Evolutionary conservation across 2,888 invertebrate species (phyloP), one percentile per base, ranked within the genome.

Genomic region (Lomographa bimaculata): DNA sequence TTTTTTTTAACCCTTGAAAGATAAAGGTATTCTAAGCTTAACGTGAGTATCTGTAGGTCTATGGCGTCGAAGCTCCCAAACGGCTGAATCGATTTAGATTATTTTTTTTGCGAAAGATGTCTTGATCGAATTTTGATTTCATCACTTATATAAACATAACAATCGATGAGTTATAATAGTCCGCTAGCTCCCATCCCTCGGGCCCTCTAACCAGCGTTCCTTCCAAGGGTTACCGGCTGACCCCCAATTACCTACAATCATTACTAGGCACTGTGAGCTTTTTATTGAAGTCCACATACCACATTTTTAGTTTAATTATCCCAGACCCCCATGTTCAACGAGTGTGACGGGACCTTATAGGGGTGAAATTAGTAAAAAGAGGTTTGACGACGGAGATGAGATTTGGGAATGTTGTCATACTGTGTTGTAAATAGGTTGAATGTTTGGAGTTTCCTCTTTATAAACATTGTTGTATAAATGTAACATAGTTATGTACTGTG

Each of bases 211-310:
- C 62, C 71, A 66, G 71, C 51, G 60, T 62, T 78, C 74, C 81
- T 82, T 74, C 71, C 61, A 77, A 80, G 85, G 86, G 82, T 83
- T 75, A 79, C 79, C 75, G 79, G 75, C 62, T 67, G 61, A 71
- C 79, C 81, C 67, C 68, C 83, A 85, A 87, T 87, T 87, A 85
- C 80, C 83, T 79, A 82, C 85, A 82, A 86, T 86, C 78, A 82
- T 85, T 83, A 85, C 83, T 73, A 79, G 78, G 71, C 81, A 80
- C 72, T 76, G 71, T 67, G 77, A 77, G 80, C 76, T 84, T 86
- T 86, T 86, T 86, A 83, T 79, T 75, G 79, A 70, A 66, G 73
- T 64, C 66, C 64, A 46, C 49, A 40, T 62, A 70, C 70, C 71
- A 68, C 78, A 78, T 83, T 86, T 85, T 85, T 83, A 84, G 82